Base-by-base conservation (phyloP, 92 coral and sea anemone genomes). In the Anthopleura xanthogrammica region DNA sequence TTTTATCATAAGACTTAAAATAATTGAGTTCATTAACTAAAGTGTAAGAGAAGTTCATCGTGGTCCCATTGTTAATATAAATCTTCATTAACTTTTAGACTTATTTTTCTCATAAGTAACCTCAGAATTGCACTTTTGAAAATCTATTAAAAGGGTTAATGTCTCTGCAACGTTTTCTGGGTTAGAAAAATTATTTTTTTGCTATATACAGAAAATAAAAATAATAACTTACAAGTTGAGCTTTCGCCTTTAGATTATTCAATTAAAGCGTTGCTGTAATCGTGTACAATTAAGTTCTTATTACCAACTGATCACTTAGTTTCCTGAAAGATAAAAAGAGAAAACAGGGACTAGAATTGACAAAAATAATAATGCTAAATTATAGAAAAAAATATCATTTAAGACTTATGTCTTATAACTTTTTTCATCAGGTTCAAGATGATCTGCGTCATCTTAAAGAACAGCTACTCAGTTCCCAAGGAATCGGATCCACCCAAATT, bases 371-470 rank as follows among this genome's bases (percentile, higher is more conserved):
- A 42, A 14, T 43, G 85, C 66, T 65, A 24, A 60, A 11, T 41
- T 43, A 48, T 66, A 29, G 36, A 29, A 29, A 29, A 29, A 29
- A 29, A 29, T 46, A 41, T 39, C 57, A 52, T 14, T 50, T 58
- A 11, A 22, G 43, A 16, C 12, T 4, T 78, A 29, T 78, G 13
- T 58, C 4, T 60, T 19, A 19, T 46, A 43, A 79, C 60, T 43
- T 77, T 29, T 79, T 85, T 7, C 77, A 41, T 41, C 57, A 96
- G 99, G 99, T 96, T 72, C 99, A 96, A 87, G 98, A 96, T 89
- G 99, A 96, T 55, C 86, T 96, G 75, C 93, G 98, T n/a, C 98
- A 96, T 78, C 96, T 96, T 19, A 94, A 95, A 71, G 99, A 96
- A 77, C 98, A 94, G 78, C 87, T 96, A 46, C 82, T 83, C 75